A percentile compares a stretch with the other conserved stretches of the same genome.
Evolutionary conservation across 37 sponge, comb jelly and placozoan species (phyloP).

Genomic region (Corticium candelabrum): DNA sequence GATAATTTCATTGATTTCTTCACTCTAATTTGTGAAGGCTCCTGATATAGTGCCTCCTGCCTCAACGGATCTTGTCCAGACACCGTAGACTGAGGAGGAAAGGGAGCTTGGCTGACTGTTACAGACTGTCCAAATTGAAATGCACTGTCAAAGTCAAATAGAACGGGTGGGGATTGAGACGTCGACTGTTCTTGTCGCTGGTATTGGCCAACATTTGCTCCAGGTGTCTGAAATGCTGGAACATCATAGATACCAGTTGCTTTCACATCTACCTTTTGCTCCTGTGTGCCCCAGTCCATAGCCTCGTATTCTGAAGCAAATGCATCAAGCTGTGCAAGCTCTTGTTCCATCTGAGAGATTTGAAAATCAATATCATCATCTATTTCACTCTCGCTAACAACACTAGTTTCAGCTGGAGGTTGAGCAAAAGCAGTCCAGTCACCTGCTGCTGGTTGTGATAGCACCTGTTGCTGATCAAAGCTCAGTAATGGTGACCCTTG

Average conservation of each 20-base stretch:
- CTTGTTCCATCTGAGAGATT: not conserved
- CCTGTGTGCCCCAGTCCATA: too few species aligned
- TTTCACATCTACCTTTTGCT: too few species aligned
- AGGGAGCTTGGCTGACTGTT: not conserved
- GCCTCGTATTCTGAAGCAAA: not conserved
- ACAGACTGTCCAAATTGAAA: too few species aligned
- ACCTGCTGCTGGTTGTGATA: too few species aligned
- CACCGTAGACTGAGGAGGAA: not conserved
- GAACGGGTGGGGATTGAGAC: not conserved
- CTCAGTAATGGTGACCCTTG: too few species aligned
- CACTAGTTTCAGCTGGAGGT: too few species aligned
- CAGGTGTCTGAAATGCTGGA: not conserved
- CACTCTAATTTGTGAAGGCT: not conserved
- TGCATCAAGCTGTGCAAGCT: not conserved
- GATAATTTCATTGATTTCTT: too few species aligned
- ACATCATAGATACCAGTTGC: not conserved
- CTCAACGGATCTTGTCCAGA: too few species aligned
- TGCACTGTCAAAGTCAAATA: not conserved
- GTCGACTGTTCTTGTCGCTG: not conserved
- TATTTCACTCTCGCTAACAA: not conserved
- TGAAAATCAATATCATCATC: not conserved
- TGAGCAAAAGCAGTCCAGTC: too few species aligned
- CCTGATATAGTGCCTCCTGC: not conserved
- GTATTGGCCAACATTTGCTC: not conserved
- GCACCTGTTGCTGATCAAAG: too few species aligned